These are phyloP conservation scores for Callionymus lyra DNA, from an alignment of 2,113 vertebrate genomes.

Conservation along the genomic window DNA sequence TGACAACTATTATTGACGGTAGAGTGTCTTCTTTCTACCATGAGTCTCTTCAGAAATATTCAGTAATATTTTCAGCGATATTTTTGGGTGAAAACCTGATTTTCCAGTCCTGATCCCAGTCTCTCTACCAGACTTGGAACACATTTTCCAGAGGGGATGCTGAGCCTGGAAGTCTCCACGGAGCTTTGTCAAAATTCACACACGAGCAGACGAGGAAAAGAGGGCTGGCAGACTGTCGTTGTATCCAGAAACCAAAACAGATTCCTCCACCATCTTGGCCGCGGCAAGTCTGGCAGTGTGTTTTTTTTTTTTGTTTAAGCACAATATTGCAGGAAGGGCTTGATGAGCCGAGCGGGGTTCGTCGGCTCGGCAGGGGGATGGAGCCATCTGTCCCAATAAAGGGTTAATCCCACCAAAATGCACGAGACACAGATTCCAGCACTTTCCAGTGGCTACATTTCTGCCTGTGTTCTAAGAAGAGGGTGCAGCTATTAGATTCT, in stretches of 20 bases:
- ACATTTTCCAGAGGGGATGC: conserved; percentile 37
- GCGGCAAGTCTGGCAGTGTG: conserved; percentile 21
- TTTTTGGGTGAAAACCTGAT: too few relatives aligned
- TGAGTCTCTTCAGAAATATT: too few relatives aligned
- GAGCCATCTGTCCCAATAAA: conserved; percentile 67
- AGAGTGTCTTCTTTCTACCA: too few relatives aligned
- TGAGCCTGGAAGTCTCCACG: conserved; percentile 20
- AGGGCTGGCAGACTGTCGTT: conserved; percentile 32
- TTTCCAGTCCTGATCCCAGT: too few relatives aligned
- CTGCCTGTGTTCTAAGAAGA: conserved; percentile 9
- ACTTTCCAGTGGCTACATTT: conserved; percentile 64
- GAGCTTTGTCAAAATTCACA: conserved; percentile 24
- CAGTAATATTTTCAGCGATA: too few relatives aligned
- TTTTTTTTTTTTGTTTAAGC: conserved; percentile 13
- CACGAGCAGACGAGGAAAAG: conserved; percentile 10
- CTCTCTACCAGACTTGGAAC: conserved; percentile 1
- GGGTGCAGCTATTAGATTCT: conserved; percentile 4
- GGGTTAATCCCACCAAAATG: conserved; percentile 76
- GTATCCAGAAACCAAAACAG: conserved; percentile 51
- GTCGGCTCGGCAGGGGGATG: conserved; percentile 47
- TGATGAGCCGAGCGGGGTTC: conserved; percentile 47
- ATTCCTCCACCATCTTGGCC: conserved; percentile 49
- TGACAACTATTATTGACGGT: too few relatives aligned
- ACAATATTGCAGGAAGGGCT: conserved; percentile 24
- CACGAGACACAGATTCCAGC: conserved; percentile 50